These are phyloP conservation scores for Caenorhabditis sp. DNA, from an alignment of 2,888 invertebrate genomes.

Conservation along the genomic window DNA sequence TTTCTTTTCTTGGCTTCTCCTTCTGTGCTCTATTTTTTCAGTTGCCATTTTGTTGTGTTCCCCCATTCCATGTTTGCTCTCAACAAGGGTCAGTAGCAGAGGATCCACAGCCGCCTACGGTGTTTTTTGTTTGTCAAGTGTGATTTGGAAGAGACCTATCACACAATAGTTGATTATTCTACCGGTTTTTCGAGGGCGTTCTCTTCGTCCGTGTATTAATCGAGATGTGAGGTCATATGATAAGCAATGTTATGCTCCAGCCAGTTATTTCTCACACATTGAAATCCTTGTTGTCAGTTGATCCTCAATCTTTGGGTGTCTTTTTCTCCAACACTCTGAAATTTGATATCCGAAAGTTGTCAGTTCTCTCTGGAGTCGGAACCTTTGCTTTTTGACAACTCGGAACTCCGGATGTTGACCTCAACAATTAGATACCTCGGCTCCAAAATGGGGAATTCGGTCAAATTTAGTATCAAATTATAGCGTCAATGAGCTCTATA, in stretches of 20 bases:
- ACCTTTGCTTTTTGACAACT: not conserved
- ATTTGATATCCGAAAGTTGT: slow-evolving; percentile 15
- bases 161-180: slow-evolving; percentile 1
- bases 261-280: slow-evolving; percentile 41
- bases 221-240: slow-evolving; percentile 31
- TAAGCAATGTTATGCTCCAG: slow-evolving; percentile 31
- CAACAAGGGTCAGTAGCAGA: slow-evolving; percentile 27
- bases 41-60: slow-evolving; percentile 33
- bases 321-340: slow-evolving; percentile 9
- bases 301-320: slow-evolving; percentile 13
- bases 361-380: not conserved
- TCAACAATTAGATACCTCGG: too few species aligned
- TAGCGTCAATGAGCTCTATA: too few species aligned
- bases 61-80: slow-evolving; percentile 23
- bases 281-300: slow-evolving; percentile 12
- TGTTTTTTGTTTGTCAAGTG: slow-evolving; percentile 47
- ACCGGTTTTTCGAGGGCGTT: slow-evolving; percentile 38
- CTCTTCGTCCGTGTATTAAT: not conserved
- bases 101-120: slow-evolving; percentile 11
- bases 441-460: too few species aligned
- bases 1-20: slow-evolving; percentile 18
- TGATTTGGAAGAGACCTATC: slow-evolving; percentile 3
- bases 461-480: too few species aligned
- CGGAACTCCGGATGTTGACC: not conserved
- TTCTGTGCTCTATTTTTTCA: not conserved